phyloP scores from a whole-genome alignment of 2,888 invertebrate genomes.

The Papilio demoleus region DNA sequence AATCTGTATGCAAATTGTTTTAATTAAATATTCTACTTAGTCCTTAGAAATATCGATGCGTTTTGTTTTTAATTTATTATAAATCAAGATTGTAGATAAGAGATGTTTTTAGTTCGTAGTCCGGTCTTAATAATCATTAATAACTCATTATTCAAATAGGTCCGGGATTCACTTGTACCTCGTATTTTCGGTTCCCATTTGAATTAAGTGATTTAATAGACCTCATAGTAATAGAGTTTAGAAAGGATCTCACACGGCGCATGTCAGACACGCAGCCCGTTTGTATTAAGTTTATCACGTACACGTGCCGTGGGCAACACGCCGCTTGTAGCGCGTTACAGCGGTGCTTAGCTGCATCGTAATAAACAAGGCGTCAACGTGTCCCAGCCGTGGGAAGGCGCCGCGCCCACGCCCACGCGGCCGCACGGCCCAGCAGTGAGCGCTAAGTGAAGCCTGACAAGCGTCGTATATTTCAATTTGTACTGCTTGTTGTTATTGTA shows the following conservation, averaged over 20 bases:
- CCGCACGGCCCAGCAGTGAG: conserved; percentile 68
- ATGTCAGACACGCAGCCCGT: conserved; percentile 3
- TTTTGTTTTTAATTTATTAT: not conserved
- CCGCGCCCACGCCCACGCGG: conserved; percentile 60
- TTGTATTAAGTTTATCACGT: conserved; percentile 16
- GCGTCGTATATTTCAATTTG: conserved; percentile 45
- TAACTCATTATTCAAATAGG: not conserved
- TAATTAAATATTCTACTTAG: conserved; percentile 17
- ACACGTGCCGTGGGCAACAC: conserved; percentile 20
- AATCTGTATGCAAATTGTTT: conserved; percentile 21
- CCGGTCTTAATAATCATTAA: not conserved
- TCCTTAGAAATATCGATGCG: not conserved
- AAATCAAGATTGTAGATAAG: conserved; percentile 3
- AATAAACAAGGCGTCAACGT: conserved; percentile 49
- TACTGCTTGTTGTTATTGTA: conserved; percentile 35
- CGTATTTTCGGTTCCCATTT: not conserved
- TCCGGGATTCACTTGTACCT: not conserved
- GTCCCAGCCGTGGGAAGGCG: conserved; percentile 55
- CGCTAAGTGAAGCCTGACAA: conserved; percentile 45
- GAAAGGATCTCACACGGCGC: not conserved
- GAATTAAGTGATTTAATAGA: conserved; percentile 6
- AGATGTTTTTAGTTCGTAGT: not conserved
- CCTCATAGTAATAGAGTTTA: conserved; percentile 2
- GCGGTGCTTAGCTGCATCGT: conserved; percentile 17
- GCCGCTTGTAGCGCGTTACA: conserved; percentile 25